Evolutionary conservation across 1,140 invertebrate genomes (phyloP).

Genomic region (Papilio polytes): DNA sequence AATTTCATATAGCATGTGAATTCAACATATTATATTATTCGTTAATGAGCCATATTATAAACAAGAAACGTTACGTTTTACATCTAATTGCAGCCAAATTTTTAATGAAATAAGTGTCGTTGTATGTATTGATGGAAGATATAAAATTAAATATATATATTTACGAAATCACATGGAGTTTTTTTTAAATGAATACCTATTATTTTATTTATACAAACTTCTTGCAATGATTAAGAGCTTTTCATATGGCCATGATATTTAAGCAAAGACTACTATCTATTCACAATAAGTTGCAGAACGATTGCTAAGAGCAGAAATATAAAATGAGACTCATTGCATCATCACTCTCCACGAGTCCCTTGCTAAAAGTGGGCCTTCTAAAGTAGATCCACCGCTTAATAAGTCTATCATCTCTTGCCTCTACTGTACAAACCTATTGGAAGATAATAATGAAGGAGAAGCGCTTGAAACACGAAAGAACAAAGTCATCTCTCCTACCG

Average conservation of each 20-base stretch:
- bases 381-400: too few species aligned
- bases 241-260: too few species aligned
- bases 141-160: constrained; percentile 84
- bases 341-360: neutral
- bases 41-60: constrained; percentile 35
- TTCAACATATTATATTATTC: constrained; percentile 31
- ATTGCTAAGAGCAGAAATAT: too few species aligned
- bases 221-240: neutral
- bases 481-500: constrained; percentile 8
- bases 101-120: constrained; percentile 71
- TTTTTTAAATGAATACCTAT: constrained; percentile 47
- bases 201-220: neutral
- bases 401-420: too few species aligned
- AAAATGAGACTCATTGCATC: neutral
- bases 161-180: constrained; percentile 77
- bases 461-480: constrained; percentile 85
- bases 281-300: neutral
- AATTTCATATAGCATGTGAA: constrained; percentile 4
- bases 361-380: too few species aligned
- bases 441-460: constrained; percentile 81
- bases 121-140: constrained; percentile 84
- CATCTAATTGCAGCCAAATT: constrained; percentile 74
- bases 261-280: neutral
- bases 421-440: constrained; percentile 59
- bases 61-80: constrained; percentile 48